These are phyloP conservation scores for Sesia bembeciformis DNA, from an alignment of 2,888 invertebrate species.

Conservation along the genomic window DNA sequence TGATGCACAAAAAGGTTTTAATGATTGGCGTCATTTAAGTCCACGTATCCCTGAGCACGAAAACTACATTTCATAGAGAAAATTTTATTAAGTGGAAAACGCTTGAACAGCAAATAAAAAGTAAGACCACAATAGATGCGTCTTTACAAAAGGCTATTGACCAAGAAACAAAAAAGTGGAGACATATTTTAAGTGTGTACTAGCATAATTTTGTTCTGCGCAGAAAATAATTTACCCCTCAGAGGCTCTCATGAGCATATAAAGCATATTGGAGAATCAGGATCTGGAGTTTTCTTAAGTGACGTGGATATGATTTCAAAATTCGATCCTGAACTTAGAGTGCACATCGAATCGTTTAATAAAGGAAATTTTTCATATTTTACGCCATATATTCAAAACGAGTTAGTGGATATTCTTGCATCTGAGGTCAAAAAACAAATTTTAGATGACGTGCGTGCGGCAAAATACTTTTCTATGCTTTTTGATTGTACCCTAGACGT, in stretches of 20 bases:
- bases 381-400: slow-evolving; percentile 7
- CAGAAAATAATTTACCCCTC: slow-evolving; percentile 2
- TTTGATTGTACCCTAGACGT: slow-evolving; percentile 5
- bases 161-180: slow-evolving; percentile 6
- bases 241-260: slow-evolving; percentile 2
- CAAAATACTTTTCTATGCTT: slow-evolving; percentile 5
- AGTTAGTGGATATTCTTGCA: slow-evolving; percentile 4
- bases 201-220: slow-evolving; percentile 1
- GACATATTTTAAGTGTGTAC: slow-evolving; percentile 3
- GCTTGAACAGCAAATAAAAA: slow-evolving; percentile 5
- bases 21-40: slow-evolving; percentile 7
- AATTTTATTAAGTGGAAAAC: slow-evolving; percentile 6
- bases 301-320: slow-evolving; percentile 6
- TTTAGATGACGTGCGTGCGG: slow-evolving; percentile 1
- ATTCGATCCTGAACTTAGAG: slow-evolving; percentile 6
- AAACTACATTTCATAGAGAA: slow-evolving; percentile 5
- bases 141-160: slow-evolving; percentile 4
- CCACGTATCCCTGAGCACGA: slow-evolving; percentile 5
- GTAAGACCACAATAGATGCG: slow-evolving; percentile 7
- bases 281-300: slow-evolving; percentile 1
- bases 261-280: slow-evolving; percentile 3
- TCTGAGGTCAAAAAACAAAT: slow-evolving; percentile 3
- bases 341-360: slow-evolving; percentile 6
- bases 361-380: slow-evolving; percentile 4
- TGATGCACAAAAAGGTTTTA: slow-evolving; percentile 5